phyloP scores from a whole-genome alignment of 2,797 vertebrate genomes.

The Ciconia nigra region DNA sequence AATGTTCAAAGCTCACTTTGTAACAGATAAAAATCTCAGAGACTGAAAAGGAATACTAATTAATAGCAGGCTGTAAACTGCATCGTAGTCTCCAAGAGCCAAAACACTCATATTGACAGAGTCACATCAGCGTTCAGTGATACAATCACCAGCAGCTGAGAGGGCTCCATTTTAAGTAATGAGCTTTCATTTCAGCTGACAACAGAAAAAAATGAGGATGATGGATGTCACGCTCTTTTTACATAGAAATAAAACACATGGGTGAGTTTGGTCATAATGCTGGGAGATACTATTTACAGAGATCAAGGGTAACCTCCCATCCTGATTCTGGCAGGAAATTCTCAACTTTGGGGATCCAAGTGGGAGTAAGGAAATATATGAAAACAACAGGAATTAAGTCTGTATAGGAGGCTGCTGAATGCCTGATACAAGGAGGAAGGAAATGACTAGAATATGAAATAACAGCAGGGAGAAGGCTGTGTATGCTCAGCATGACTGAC shows the following conservation, averaged over 20 bases:
- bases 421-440: constrained; percentile 52
- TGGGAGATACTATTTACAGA: constrained; percentile 8
- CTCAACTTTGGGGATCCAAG: not conserved
- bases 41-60: constrained; percentile 57
- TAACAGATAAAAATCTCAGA: constrained; percentile 54
- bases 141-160: constrained; percentile 49
- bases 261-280: constrained; percentile 5
- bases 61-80: constrained; percentile 52
- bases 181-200: constrained; percentile 60
- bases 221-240: constrained; percentile 23
- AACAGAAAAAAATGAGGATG: constrained; percentile 29
- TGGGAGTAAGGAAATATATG: not conserved
- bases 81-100: not conserved
- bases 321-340: constrained; percentile 15
- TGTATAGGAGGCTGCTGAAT: not conserved
- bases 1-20: constrained; percentile 50
- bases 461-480: constrained; percentile 38
- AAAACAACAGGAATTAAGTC: constrained; percentile 25
- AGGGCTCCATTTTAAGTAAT: constrained; percentile 59
- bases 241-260: constrained; percentile 30
- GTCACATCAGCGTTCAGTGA: constrained; percentile 16
- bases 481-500: not conserved
- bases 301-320: not conserved
- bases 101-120: constrained; percentile 35
- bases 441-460: constrained; percentile 62